Base-by-base conservation (phyloP, 2,888 invertebrate genomes). In the Eudemis profundana region DNA sequence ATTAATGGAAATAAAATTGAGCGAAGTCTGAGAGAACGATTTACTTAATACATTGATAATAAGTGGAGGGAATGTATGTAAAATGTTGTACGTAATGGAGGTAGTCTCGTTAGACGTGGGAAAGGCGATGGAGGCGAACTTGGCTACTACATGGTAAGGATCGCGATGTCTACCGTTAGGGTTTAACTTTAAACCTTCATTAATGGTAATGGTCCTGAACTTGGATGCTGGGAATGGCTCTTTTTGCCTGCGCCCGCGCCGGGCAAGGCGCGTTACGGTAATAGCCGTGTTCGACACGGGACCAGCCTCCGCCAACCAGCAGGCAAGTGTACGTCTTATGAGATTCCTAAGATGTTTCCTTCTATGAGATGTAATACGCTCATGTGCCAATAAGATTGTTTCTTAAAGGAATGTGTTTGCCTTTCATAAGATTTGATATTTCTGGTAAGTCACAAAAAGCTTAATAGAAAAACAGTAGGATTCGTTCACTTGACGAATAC, bases 101-200 rank as follows among this genome's bases (percentile, higher is more conserved):
- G 86, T 81, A 86, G 89, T 79, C 90, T 90, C 82, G 90, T 92
- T 92, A 90, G 87, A 89, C 90, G 90, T 91, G 91, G 92, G 92
- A 91, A 90, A 79, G 73, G 59, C 47, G 82, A 68, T 68, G 73
- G 72, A 70, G 68, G 71, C 69, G 74, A 72, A 70, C 72, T 73
- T 71, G 69, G 80, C 78, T 81, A 75, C 79, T 86, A 87, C 88
- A 89, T 78, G 88, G 84, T 82, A 84, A 81, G 81, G 84, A 82
- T 83, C 85, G 78, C 79, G 80, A 83, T 89, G 88, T 87, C 87
- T 89, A 86, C 87, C 85, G 89, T 87, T 88, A 86, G 85, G 83
- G 84, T 74, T 82, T 83, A 83, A 85, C 77, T 86, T 84, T 76
- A 84, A 86, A 77, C 84, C 84, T 86, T 86, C 84, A 87, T 87